phyloP scores from a whole-genome alignment of 2,888 invertebrate genomes.

The Malacosoma neustria region DNA sequence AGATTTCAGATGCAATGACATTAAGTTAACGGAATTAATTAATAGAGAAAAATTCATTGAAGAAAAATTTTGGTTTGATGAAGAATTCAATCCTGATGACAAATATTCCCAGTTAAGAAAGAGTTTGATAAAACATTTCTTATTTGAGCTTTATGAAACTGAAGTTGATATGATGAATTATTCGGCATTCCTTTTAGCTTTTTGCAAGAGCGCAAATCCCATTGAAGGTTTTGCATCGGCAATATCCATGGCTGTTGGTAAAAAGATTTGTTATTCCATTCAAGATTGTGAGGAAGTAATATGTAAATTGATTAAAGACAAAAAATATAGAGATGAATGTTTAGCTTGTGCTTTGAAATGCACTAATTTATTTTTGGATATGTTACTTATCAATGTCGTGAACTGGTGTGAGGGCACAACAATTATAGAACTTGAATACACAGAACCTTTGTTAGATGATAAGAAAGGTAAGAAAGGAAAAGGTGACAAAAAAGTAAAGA shows the following conservation, averaged over 20 bases:
- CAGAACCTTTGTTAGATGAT: conserved; percentile 26
- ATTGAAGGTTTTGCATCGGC: conserved; percentile 74
- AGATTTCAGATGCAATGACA: conserved; percentile 63
- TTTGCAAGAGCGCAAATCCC: conserved; percentile 75
- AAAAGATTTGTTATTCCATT: conserved; percentile 58
- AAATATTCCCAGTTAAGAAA: conserved; percentile 32
- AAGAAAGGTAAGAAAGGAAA: conserved; percentile 43
- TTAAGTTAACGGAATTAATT: conserved; percentile 42
- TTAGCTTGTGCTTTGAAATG: conserved; percentile 47
- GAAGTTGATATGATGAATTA: conserved; percentile 71
- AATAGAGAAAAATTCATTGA: conserved; percentile 39
- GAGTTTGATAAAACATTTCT: conserved; percentile 65
- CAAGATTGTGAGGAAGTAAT: conserved; percentile 66
- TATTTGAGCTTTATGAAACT: conserved; percentile 73
- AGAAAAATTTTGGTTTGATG: conserved; percentile 53
- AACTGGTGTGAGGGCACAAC: conserved; percentile 45
- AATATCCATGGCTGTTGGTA: conserved; percentile 71
- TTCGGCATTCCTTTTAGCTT: conserved; percentile 75
- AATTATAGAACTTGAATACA: conserved; percentile 45
- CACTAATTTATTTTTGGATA: conserved; percentile 39
- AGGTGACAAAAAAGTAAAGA: conserved; percentile 24
- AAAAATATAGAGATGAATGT: conserved; percentile 48
- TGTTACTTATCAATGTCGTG: conserved; percentile 37
- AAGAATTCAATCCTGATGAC: conserved; percentile 34
- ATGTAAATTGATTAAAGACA: conserved; percentile 44